These are phyloP conservation scores for Mugil cephalus DNA, from an alignment of 2,113 vertebrate genomes.

Conservation along the genomic window DNA sequence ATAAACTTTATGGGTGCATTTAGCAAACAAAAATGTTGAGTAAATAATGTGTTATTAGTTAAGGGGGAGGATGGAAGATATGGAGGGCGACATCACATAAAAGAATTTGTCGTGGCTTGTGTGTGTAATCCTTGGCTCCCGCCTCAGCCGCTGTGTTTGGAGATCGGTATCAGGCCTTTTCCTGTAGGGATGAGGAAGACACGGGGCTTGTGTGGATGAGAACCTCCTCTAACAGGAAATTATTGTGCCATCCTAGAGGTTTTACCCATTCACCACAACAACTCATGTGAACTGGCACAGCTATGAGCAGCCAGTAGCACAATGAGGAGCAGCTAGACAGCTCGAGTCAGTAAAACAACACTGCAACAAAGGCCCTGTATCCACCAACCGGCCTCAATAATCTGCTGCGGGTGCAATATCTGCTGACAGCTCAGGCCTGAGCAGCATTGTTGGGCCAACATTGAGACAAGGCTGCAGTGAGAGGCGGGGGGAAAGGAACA, in stretches of 20 bases:
- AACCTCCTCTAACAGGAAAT: constrained; percentile 72
- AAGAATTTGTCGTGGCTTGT: constrained; percentile 25
- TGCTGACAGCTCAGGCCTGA: constrained; percentile 73
- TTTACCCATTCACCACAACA: constrained; percentile 69
- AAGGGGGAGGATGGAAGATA: neutral
- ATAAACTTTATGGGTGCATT: no score
- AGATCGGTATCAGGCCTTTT: constrained; percentile 79
- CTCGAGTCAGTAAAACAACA: constrained; percentile 76
- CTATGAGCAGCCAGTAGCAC: constrained; percentile 60
- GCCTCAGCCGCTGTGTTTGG: constrained; percentile 63
- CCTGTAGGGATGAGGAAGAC: constrained; percentile 67
- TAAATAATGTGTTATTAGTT: constrained; percentile 6
- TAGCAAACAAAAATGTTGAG: no score
- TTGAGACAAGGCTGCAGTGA: constrained; percentile 43
- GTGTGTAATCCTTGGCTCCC: constrained; percentile 54
- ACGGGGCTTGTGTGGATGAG: constrained; percentile 46
- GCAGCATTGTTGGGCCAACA: constrained; percentile 48
- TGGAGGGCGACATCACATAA: constrained; percentile 16
- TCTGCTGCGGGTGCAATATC: constrained; percentile 79
- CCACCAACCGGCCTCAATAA: constrained; percentile 70
- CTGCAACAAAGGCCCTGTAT: constrained; percentile 77
- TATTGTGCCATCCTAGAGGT: constrained; percentile 63
- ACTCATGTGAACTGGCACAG: constrained; percentile 78
- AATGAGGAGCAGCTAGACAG: constrained; percentile 66
- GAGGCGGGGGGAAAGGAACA: constrained; percentile 33